Evolutionary conservation across 2,113 vertebrate genomes (phyloP), one percentile per base, ranked within the genome.

Genomic region (Oreochromis tanganicae): DNA sequence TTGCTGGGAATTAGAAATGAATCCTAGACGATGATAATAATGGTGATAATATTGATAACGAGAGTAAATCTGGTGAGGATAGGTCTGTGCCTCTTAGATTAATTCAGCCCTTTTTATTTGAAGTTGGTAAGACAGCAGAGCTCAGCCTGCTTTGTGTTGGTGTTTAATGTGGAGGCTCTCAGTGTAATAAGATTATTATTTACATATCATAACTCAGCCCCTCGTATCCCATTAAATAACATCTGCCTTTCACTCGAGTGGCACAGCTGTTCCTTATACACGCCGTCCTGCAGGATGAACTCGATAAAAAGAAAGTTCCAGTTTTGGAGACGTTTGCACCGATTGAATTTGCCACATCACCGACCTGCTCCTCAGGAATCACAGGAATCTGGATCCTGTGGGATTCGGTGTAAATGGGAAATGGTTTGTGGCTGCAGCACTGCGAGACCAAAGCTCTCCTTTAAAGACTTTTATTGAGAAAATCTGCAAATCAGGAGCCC

Each of bases 361-460:
- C 81, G 13, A 80, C 78, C 57, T 85, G 68, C 86, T 66, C 43
- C 78, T 80, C 29, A 84, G 85, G 85, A 86, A 80, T 88, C n/a
- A 5, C 34, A 57, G 46, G 83, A 86, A 87, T 87, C 73, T 46
- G 83, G 85, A 89, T 85, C 56, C 80, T 57, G n/a, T 82, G 83
- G 59, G 59, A 46, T 79, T 43, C 16, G 8, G 56, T 36, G 63
- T 36, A 80, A 88, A 63, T 9, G 32, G 85, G 66, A 89, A 86
- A 79, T 80, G 48, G 66, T 88, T 85, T 85, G 24, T 83, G 14
- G 81, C 87, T 82, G 54, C 27, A n/a, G 27, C 27, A 29, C 38
- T 17, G 32, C 4, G 48, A 81, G 68, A 85, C 29, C 50, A 68
- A 81, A 14, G n/a, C 57, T 3, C 24, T 78, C 75, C 75, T 79